Evolutionary conservation across 2,888 invertebrate genomes (phyloP).

Genomic region (Aromia moschata): DNA sequence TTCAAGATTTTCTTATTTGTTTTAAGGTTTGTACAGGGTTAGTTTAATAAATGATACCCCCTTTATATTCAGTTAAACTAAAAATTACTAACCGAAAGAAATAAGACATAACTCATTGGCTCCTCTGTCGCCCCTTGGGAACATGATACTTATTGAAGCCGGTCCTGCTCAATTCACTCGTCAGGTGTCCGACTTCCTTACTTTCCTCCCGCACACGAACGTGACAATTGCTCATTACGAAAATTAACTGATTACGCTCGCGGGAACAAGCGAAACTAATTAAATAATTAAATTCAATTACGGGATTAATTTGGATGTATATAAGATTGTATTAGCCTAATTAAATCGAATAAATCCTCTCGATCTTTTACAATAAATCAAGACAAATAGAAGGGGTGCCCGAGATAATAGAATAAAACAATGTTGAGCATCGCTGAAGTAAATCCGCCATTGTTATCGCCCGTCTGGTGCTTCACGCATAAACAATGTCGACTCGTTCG

Average conservation of each 20-base stretch:
- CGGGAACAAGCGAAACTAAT: slow-evolving; percentile 40
- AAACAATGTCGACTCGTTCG: not conserved
- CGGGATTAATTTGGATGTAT: slow-evolving; percentile 39
- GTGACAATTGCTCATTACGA: slow-evolving; percentile 46
- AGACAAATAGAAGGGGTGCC: not conserved
- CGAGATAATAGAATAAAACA: not conserved
- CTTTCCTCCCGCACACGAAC: slow-evolving; percentile 27
- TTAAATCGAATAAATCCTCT: slow-evolving; percentile 37
- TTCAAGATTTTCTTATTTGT: too few species aligned
- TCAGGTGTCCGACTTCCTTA: slow-evolving; percentile 15
- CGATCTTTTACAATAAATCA: slow-evolving; percentile 14
- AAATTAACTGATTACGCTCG: slow-evolving; percentile 34
- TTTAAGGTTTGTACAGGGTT: too few species aligned
- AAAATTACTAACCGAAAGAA: too few species aligned
- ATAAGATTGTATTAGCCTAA: slow-evolving; percentile 39
- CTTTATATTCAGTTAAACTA: too few species aligned
- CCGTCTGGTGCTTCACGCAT: not conserved
- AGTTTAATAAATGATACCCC: too few species aligned
- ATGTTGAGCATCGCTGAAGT: not conserved
- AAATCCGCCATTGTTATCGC: not conserved
- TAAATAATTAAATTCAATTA: slow-evolving; percentile 45
- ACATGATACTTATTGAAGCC: too few species aligned
- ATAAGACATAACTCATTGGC: too few species aligned
- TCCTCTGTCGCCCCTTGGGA: too few species aligned
- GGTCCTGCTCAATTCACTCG: too few species aligned